Evolutionary conservation across 2,113 vertebrate genomes (phyloP), one percentile per base, ranked within the genome.

Genomic region (Oreotrochilus melanogaster): DNA sequence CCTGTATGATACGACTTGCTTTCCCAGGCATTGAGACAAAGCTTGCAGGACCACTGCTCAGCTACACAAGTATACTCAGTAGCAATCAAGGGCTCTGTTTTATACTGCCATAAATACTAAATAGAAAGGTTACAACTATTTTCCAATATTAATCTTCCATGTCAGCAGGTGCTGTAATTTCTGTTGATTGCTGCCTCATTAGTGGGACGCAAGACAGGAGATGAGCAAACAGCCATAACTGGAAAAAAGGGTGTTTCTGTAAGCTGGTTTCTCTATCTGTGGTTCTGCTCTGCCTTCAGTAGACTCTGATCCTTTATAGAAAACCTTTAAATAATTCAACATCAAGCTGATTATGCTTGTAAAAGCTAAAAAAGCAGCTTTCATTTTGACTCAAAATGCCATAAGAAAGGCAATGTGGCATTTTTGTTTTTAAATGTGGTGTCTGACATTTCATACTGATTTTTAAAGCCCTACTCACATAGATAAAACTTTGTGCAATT

Each of bases 381-480:
- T 81, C 42, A 11, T 70, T 50, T 89, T 47, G 24, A 60, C 54
- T 70, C 75, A 82, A 74, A 97, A 96, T 33, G 39, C 51, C 78
- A 14, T 3, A 4, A 78, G 24, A 61, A 62, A 93, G 39, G 24
- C 2, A 1, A 39, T 61, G 33, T 92, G 57, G 91, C 31, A 67
- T 92, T 97, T 95, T 57, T 78, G 7, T 3, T 65, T 96, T 84
- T 48, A 51, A 67, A 51, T 45, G 43, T n/a, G 8, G 76, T 88
- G 88, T 90, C 71, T 91, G 35, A 25, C 15, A 72, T 51, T 92
- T 96, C 65, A 47, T 47, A 48, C 23, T 94, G 76, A 47, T 88
- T 75, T 95, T 83, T 89, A 67, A 89, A 89, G 61, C 30, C 28
- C 43, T 87, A 78, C 81, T 88, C 30, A 48, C 5, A 3, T 2